Conservation (phyloP, 2,797 vertebrate species). For the Columba guinea region DNA sequence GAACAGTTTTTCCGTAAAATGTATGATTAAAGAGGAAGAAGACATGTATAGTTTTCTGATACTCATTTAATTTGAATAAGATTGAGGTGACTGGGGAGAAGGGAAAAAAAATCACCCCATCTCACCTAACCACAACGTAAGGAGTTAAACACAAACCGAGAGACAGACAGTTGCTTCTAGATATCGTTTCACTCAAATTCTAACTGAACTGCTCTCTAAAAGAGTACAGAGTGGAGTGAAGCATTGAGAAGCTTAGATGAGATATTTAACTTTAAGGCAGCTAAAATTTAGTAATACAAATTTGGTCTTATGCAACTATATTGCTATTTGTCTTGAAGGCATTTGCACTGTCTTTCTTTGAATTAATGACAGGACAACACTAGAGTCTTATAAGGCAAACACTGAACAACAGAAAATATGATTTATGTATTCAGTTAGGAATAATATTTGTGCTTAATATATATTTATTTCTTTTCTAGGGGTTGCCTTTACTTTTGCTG, state of each 20-base stretch:
- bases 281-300: neutral
- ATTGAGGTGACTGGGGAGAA: neutral
- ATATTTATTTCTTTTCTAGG: neutral
- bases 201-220: neutral
- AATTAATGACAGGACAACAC: neutral
- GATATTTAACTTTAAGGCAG: neutral
- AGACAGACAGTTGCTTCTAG: neutral
- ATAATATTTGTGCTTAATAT: neutral
- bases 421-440: neutral
- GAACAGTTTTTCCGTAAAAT: neutral
- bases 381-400: neutral
- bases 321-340: neutral
- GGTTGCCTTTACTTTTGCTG: neutral
- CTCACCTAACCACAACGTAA: neutral
- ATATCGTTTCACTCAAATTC: neutral
- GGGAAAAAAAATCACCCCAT: neutral
- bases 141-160: neutral
- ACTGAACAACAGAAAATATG: neutral
- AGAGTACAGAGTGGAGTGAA: neutral
- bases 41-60: neutral
- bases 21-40: neutral
- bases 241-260: neutral
- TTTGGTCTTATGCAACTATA: neutral
- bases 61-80: neutral
- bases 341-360: neutral